These are phyloP conservation scores for Falco peregrinus DNA, from an alignment of 2,797 vertebrate genomes.

Conservation along the genomic window DNA sequence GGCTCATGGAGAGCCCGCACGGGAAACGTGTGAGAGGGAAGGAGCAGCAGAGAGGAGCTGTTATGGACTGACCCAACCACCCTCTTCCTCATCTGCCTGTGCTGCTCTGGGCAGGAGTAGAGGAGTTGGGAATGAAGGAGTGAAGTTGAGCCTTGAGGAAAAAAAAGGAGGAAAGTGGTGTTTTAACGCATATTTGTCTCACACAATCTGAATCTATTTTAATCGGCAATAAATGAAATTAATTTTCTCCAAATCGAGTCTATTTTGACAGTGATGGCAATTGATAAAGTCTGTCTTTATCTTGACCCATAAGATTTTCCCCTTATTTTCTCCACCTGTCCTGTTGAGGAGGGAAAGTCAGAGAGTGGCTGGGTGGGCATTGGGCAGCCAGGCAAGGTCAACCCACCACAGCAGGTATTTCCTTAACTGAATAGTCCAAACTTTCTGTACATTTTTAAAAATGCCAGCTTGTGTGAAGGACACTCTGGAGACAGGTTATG, in stretches of 20 bases:
- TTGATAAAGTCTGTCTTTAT: background rate
- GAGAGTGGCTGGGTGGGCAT: background rate
- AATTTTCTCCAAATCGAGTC: background rate
- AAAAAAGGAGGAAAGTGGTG: background rate
- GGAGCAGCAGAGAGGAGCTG: background rate
- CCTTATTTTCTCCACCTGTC: background rate
- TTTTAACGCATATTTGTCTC: background rate
- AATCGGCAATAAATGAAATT: background rate
- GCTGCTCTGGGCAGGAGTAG: background rate
- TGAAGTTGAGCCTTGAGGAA: background rate
- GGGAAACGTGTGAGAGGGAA: background rate
- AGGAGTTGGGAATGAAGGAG: background rate
- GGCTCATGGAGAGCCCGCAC: fast-evolving
- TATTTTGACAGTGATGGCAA: background rate
- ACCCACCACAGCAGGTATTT: background rate
- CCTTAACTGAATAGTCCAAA: background rate
- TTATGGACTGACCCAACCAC: background rate
- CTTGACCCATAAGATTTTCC: background rate
- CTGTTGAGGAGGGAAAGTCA: background rate
- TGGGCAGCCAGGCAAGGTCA: background rate
- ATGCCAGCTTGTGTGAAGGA: background rate
- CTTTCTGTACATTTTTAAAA: background rate
- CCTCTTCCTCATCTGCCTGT: fast-evolving
- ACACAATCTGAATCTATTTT: background rate
- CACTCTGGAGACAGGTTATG: background rate